These are phyloP conservation scores for Chromoteleia sp. DNA, from an alignment of 2,888 invertebrate genomes.

Conservation along the genomic window DNA sequence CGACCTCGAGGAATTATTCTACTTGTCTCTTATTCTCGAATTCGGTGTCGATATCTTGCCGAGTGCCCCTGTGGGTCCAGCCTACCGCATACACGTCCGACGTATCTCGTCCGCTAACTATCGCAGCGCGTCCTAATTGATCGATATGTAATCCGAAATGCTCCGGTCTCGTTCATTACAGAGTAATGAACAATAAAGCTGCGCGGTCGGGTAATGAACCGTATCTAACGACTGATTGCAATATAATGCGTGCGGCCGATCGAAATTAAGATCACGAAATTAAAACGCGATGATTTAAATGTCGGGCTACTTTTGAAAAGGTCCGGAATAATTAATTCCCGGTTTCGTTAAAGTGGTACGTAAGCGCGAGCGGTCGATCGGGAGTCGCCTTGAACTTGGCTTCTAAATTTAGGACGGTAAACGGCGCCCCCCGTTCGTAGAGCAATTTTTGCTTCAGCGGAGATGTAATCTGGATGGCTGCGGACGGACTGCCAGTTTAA, in stretches of 20 bases:
- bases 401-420: constrained; percentile 16
- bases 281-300: constrained; percentile 43
- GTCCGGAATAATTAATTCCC: constrained; percentile 43
- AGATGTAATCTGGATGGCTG: constrained; percentile 35
- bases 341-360: not conserved
- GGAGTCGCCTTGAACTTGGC: constrained; percentile 30
- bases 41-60: constrained; percentile 78
- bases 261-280: constrained; percentile 66
- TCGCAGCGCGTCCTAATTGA: constrained; percentile 77
- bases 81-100: constrained; percentile 59
- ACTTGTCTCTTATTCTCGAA: constrained; percentile 82
- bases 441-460: constrained; percentile 10
- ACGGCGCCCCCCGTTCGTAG: not conserved
- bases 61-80: constrained; percentile 42
- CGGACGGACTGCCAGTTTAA: constrained; percentile 40
- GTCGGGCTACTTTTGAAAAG: constrained; percentile 5
- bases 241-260: constrained; percentile 49
- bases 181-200: constrained; percentile 80
- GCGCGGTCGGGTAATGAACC: constrained; percentile 76
- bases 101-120: constrained; percentile 71
- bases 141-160: constrained; percentile 78
- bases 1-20: constrained; percentile 83
- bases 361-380: not conserved
- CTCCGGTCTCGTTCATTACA: constrained; percentile 77
- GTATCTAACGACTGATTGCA: constrained; percentile 71